Conservation (phyloP, 2,113 vertebrate genomes). For the Pterophyllum scalare region DNA sequence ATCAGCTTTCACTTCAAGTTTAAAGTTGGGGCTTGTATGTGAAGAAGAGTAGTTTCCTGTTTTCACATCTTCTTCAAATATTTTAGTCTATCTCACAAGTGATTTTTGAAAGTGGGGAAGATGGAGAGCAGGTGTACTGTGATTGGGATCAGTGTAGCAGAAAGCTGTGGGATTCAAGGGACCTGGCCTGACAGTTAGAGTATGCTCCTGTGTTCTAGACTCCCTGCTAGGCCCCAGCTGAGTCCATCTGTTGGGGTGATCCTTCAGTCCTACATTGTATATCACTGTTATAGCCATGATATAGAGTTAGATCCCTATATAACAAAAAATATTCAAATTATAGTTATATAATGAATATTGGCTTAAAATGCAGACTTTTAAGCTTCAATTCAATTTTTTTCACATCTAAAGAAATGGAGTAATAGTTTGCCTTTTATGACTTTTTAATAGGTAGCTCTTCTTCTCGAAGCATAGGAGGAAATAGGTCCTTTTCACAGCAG, state of each 20-base stretch:
- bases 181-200: slow-evolving; percentile 71
- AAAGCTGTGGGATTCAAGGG: slow-evolving; percentile 70
- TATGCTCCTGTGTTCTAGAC: slow-evolving; percentile 62
- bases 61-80: slow-evolving; percentile 58
- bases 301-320: background rate
- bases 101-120: slow-evolving; percentile 57
- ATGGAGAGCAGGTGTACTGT: slow-evolving; percentile 69
- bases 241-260: slow-evolving; percentile 75
- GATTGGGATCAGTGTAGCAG: slow-evolving; percentile 75
- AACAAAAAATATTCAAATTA: background rate
- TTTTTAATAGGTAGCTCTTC: background rate
- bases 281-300: slow-evolving; percentile 16
- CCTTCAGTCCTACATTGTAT: slow-evolving; percentile 16
- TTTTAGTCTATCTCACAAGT: slow-evolving; percentile 50
- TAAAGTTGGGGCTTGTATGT: slow-evolving; percentile 43
- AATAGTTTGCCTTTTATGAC: background rate
- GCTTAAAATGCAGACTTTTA: background rate
- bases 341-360: background rate
- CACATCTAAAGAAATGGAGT: background rate
- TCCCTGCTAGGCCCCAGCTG: slow-evolving; percentile 61
- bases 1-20: slow-evolving; percentile 46
- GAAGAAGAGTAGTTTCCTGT: slow-evolving; percentile 60
- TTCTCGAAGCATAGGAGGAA: background rate
- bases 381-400: background rate
- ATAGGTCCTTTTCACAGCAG: background rate